Evolutionary conservation across 2,797 vertebrate genomes (phyloP), one percentile per base, ranked within the genome.

Genomic region (Megaceryle alcyon): DNA sequence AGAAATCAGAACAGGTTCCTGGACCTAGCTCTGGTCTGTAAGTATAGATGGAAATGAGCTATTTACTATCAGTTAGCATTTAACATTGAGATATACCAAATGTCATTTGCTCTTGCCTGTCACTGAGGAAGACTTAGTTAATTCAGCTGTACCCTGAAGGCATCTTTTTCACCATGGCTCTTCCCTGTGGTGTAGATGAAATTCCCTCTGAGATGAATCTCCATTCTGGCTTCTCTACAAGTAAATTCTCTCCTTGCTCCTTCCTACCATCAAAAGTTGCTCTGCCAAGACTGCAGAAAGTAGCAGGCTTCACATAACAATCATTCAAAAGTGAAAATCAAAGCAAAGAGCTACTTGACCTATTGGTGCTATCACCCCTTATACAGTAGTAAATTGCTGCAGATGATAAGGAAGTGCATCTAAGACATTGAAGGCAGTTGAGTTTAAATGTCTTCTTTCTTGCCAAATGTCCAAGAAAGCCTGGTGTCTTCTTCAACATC

Each of bases 381-480:
- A 29, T 44, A 87, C 95, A 90, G 64, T 14, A 75, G 76, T 53
- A 93, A 92, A 92, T 65, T 91, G 14, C 78, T 90, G 60, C 61
- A 51, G 12, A 90, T 88, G 60, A 94, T 79, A 78, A 82, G 63
- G 59, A 84, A 53, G 14, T 57, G 6, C 4, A 63, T 86, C 86
- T 83, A 77, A 89, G 46, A 82, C 37, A 80, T 49, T 82, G 37
- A 51, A 88, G 33, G 57, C 44, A 65, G n/a, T 13, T 54, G 66
- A 80, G 20, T 88, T 79, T 86, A 88, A 92, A 93, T 72, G 33
- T 72, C 41, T 23, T 79, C 44, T 71, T 25, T 88, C 68, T 90
- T 80, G 21, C 49, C 68, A 75, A 82, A 76, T 43, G 84, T 78
- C 57, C n/a, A 76, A 65, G 65, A 80, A 70, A 56, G 14, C 9